Percentiles rank a stretch among this genome's conserved stretches.
Conservation (phyloP, 2,113 vertebrate species). For the Tetrao urogallus region DNA sequence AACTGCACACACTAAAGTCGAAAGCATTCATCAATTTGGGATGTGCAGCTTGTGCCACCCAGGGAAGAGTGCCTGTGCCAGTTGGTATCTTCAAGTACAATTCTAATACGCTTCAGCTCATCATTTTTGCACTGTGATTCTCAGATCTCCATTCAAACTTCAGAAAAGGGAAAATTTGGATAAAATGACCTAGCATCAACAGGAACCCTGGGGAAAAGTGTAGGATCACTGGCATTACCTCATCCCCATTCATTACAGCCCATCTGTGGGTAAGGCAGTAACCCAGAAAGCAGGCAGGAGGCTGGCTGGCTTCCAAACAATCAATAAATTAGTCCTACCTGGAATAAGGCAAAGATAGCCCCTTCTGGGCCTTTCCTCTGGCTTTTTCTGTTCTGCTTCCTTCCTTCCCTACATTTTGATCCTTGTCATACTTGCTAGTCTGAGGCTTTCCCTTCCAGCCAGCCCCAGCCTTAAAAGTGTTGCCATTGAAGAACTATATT, state of each 20-base stretch:
- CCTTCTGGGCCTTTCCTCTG: neutral
- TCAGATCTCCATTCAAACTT: neutral
- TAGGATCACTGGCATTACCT: neutral
- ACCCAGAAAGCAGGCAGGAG: neutral
- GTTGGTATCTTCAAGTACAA: neutral
- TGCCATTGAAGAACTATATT: neutral
- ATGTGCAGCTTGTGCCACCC: neutral
- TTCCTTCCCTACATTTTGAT: neutral
- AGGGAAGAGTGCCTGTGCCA: neutral
- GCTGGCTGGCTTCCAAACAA: neutral
- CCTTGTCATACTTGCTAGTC: neutral
- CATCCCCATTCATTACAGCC: neutral
- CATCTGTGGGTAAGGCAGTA: neutral
- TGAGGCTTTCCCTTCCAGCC: neutral
- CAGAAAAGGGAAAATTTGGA: neutral
- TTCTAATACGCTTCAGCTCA: neutral
- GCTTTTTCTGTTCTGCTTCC: neutral
- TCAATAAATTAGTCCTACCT: neutral
- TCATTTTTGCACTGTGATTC: accelerated
- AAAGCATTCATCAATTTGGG: neutral
- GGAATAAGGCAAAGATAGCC: neutral
- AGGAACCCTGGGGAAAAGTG: neutral
- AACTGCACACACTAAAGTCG: neutral
- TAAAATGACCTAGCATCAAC: neutral
- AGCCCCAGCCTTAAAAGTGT: neutral